Percentiles rank a stretch among this genome's conserved stretches.
Evolutionary conservation across 2,888 invertebrate species (phyloP).

Genomic region (Heteropelma amictum): DNA sequence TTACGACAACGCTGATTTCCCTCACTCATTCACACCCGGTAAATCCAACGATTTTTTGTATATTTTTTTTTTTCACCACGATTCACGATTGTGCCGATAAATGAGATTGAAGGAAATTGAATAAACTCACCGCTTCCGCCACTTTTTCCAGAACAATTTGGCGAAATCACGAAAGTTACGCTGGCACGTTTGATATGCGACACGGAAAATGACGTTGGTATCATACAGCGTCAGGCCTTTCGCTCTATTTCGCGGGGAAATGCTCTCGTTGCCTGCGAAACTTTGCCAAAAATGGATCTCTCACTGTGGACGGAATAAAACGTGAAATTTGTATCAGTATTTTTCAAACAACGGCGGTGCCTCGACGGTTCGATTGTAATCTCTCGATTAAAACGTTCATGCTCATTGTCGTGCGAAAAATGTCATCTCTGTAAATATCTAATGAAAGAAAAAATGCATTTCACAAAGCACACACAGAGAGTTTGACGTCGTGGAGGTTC

Average conservation of each 20-base stretch:
- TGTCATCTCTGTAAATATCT: too few relatives aligned
- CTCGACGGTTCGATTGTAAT: background rate
- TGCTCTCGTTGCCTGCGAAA: slow-evolving; percentile 75
- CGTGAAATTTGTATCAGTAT: background rate
- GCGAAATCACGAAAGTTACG: slow-evolving; percentile 76
- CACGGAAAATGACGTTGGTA: slow-evolving; percentile 74
- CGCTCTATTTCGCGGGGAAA: slow-evolving; percentile 73
- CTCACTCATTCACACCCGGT: slow-evolving; percentile 70
- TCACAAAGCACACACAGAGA: too few relatives aligned
- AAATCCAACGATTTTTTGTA: slow-evolving; percentile 16
- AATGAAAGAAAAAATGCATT: too few relatives aligned
- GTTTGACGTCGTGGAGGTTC: too few relatives aligned
- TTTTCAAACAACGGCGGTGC: too few relatives aligned
- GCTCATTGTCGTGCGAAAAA: too few relatives aligned
- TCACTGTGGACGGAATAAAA: slow-evolving; percentile 74
- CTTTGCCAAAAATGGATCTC: slow-evolving; percentile 74
- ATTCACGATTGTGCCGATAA: background rate
- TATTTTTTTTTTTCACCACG: background rate
- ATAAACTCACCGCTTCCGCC: slow-evolving; percentile 8
- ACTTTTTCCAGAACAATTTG: slow-evolving; percentile 72
- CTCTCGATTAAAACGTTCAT: too few relatives aligned
- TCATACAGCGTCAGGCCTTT: slow-evolving; percentile 80
- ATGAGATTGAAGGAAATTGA: background rate
- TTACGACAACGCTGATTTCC: slow-evolving; percentile 74
- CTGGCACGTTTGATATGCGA: slow-evolving; percentile 77